Evolutionary conservation across 2,797 vertebrate species (phyloP), one percentile per base, ranked within the genome.

Genomic region (Euthynnus affinis): DNA sequence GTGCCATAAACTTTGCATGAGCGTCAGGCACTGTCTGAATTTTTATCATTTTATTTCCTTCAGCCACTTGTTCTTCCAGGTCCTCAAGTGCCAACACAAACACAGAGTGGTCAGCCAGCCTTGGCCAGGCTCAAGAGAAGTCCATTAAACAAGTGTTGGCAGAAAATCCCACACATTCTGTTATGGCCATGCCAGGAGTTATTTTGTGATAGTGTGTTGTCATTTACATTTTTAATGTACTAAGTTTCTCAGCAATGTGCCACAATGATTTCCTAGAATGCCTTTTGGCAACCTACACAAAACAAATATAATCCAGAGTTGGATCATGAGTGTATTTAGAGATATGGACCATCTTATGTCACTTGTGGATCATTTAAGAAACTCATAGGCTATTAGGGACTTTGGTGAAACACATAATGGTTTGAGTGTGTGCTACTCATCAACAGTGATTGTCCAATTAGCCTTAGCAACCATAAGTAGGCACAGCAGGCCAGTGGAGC

Each of bases 101-200:
- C 42, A 49, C 68, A 68, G 65, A 51, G 56, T 84, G 82, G 84
- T 90, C 83, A 72, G 89, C 83, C 88, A 88, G 91, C 71, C 74
- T 46, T 34, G 51, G 81, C 14, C 48, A 23, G 76, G 78, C 90
- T 75, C 74, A 61, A 44, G 84, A 92, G 75, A 90, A 92, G 80
- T 92, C 91, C 60, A 93, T 96, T 94, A 95, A 91, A 76, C 60
- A 91, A 84, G 91, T 90, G 90, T 94, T 92, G 85, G 81, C 72
- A 77, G 88, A 92, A 95, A 94, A 76, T 91, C 93, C 86, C 94
- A 91, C 88, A 88, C 91, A 92, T 93, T 94, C 94, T 91, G 90
- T 93, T 75, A 92, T 92, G 91, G 92, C 91, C 85, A 83, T 89
- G 89, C 32, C 0, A 42, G 49, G 2, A 55, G 4, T 18, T 40